These are phyloP conservation scores for Drosophila elegans DNA, from an alignment of 1,140 invertebrate genomes.

Conservation along the genomic window DNA sequence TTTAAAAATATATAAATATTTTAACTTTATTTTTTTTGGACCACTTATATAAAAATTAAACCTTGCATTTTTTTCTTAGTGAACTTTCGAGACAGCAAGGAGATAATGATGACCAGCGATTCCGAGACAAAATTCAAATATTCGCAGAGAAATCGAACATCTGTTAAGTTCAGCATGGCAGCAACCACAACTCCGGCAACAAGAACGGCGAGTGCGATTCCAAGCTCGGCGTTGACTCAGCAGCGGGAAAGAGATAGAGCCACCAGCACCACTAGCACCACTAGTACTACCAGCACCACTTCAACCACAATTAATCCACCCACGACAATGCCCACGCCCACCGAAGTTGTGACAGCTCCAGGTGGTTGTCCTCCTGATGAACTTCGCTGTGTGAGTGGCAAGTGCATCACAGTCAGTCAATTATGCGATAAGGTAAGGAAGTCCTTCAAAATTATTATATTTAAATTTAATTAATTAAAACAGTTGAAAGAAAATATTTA, in stretches of 20 bases:
- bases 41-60: too few relatives aligned
- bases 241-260: slow-evolving; percentile 53
- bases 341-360: slow-evolving; percentile 11
- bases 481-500: too few relatives aligned
- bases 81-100: slow-evolving; percentile 85
- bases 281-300: slow-evolving; percentile 5
- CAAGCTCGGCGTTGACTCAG: slow-evolving; percentile 57
- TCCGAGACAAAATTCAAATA: slow-evolving; percentile 85
- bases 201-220: slow-evolving; percentile 64
- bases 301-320: slow-evolving; percentile 22
- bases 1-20: background rate
- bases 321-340: slow-evolving; percentile 1
- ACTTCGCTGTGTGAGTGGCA: slow-evolving; percentile 87
- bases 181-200: slow-evolving; percentile 60
- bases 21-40: too few relatives aligned
- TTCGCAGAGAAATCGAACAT: slow-evolving; percentile 69
- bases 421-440: slow-evolving; percentile 86
- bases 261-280: slow-evolving; percentile 26
- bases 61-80: slow-evolving; percentile 38
- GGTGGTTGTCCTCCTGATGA: slow-evolving; percentile 86
- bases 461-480: too few relatives aligned
- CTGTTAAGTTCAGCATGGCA: slow-evolving; percentile 47
- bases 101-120: slow-evolving; percentile 85
- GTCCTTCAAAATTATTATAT: background rate
- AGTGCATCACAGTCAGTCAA: slow-evolving; percentile 87